Conservation (phyloP, 2,888 invertebrate genomes). For the Brachylomia viminalis region DNA sequence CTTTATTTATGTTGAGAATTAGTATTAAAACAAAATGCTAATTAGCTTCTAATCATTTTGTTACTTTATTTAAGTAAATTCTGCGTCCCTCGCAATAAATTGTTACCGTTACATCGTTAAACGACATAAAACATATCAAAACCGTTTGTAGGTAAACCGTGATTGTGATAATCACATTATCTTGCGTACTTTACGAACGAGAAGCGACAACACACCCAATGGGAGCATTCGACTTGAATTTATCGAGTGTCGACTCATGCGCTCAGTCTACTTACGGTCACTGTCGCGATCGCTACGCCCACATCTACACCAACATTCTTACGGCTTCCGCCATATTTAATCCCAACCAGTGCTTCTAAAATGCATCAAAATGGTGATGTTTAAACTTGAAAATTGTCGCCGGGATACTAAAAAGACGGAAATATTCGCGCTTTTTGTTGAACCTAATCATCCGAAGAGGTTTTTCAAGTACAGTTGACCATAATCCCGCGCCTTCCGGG, state of each 20-base stretch:
- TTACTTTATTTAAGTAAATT: neutral
- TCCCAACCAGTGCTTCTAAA: conserved; percentile 71
- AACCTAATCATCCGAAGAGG: conserved; percentile 87
- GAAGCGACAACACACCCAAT: conserved; percentile 56
- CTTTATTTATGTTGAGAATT: neutral
- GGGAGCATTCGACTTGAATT: conserved; percentile 62
- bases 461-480: conserved; percentile 90
- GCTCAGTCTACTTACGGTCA: conserved; percentile 70
- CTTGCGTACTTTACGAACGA: conserved; percentile 66
- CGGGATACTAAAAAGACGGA: conserved; percentile 83
- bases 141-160: conserved; percentile 36
- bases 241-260: conserved; percentile 50
- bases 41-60: neutral
- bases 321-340: conserved; percentile 69
- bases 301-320: conserved; percentile 32
- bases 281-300: conserved; percentile 65
- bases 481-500: conserved; percentile 74
- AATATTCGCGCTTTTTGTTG: conserved; percentile 83
- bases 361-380: conserved; percentile 89
- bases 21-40: too few species aligned
- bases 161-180: conserved; percentile 66
- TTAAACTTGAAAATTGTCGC: conserved; percentile 82
- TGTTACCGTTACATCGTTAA: conserved; percentile 24
- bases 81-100: neutral
- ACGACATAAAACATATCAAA: conserved; percentile 21